Evolutionary conservation across 2,113 vertebrate genomes (phyloP).

Genomic region (Anas platyrhynchos): DNA sequence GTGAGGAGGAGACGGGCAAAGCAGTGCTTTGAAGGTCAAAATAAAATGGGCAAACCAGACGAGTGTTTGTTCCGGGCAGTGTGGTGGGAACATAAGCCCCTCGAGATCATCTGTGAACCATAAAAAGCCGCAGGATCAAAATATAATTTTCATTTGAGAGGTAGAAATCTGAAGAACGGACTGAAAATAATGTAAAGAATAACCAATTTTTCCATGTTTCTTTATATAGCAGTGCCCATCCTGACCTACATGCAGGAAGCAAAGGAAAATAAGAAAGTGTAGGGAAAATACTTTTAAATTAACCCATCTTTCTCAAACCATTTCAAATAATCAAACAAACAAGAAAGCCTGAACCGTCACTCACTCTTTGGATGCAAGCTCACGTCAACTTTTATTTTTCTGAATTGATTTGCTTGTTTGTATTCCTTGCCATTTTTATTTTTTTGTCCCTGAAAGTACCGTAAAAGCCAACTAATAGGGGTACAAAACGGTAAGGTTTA

Average conservation of each 20-base stretch:
- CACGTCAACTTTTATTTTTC: constrained; percentile 54
- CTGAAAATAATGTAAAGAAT: neutral
- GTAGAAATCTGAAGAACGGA: neutral
- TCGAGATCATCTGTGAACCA: neutral
- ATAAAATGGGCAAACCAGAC: neutral
- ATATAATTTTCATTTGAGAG: neutral
- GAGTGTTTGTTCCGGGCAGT: neutral
- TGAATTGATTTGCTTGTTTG: constrained; percentile 46
- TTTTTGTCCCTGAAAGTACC: constrained; percentile 16
- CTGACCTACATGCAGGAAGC: neutral
- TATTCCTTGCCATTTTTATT: constrained; percentile 34
- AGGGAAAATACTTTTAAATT: constrained; percentile 6
- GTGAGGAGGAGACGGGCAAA: neutral
- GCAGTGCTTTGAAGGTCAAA: constrained; percentile 23
- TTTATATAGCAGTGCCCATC: neutral
- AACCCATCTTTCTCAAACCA: neutral
- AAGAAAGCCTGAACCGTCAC: neutral
- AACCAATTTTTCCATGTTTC: neutral
- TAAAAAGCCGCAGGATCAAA: neutral
- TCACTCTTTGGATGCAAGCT: constrained; percentile 14
- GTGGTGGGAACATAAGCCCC: accelerated
- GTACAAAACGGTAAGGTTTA: constrained; percentile 42
- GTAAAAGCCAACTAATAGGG: constrained; percentile 45
- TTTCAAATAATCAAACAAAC: neutral
- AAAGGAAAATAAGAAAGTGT: neutral